A percentile compares a stretch with the other conserved stretches of the same genome.
phyloP scores from a whole-genome alignment of 2,888 invertebrate genomes.

The Panzeria rudis region DNA sequence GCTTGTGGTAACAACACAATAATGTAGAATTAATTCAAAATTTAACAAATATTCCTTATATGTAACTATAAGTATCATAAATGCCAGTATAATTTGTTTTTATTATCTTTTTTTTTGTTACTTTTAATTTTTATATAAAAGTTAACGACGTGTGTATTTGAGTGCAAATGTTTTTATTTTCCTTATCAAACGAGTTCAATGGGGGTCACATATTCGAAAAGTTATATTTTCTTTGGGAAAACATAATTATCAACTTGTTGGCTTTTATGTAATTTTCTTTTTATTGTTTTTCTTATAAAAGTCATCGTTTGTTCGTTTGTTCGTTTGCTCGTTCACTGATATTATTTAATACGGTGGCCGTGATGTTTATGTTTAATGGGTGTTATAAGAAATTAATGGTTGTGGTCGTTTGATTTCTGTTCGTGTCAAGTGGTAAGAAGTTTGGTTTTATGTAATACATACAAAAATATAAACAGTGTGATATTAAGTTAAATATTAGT shows the following conservation, averaged over 20 bases:
- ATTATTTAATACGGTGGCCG: not conserved
- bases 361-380: slow-evolving; percentile 1
- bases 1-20: no score
- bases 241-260: slow-evolving; percentile 31
- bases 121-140: not conserved
- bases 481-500: not conserved
- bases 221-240: not conserved
- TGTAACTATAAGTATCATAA: no score
- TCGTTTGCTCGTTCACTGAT: no score
- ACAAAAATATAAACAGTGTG: not conserved
- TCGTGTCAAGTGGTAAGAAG: not conserved
- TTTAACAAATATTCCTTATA: no score
- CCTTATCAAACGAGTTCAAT: not conserved
- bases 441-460: not conserved
- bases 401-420: not conserved
- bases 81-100: not conserved
- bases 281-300: not conserved
- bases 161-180: not conserved
- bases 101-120: not conserved
- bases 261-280: slow-evolving; percentile 2
- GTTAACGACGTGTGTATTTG: not conserved
- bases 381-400: not conserved
- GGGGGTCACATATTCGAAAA: not conserved
- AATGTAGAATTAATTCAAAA: no score
- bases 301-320: no score